Evolutionary conservation across 35 echinoderm and acorn worm genomes (phyloP).

Genomic region (Holothuria glaberrima): DNA sequence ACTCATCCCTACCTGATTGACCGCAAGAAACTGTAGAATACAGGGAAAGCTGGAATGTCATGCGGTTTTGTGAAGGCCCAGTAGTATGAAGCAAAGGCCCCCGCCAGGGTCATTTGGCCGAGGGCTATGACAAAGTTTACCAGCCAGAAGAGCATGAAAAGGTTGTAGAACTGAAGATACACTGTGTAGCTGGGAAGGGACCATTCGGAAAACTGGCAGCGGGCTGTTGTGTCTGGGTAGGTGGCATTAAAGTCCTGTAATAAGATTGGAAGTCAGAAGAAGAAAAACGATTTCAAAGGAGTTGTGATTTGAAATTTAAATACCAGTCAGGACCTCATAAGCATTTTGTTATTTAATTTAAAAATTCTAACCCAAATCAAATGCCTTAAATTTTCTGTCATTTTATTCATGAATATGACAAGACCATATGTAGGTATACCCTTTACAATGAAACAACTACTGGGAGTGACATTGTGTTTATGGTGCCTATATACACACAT

Average conservation of each 20-base stretch:
- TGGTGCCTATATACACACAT: no score
- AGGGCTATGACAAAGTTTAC: conserved; percentile 85
- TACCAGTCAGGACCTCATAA: background rate
- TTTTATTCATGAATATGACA: no score
- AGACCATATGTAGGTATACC: no score
- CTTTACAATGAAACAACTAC: no score
- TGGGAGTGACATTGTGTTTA: no score
- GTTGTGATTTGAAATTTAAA: background rate
- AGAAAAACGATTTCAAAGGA: background rate
- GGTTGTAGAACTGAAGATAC: conserved; percentile 88
- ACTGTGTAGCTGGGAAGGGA: conserved; percentile 60
- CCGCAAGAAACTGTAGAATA: conserved; percentile 67
- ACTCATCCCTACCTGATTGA: conserved; percentile 66
- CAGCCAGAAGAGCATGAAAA: conserved; percentile 94
- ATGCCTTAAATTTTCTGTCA: no score
- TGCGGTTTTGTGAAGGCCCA: conserved; percentile 90
- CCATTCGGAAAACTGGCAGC: conserved; percentile 43
- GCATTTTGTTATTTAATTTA: no score
- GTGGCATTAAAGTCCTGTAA: conserved; percentile 15
- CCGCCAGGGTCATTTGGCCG: conserved; percentile 82
- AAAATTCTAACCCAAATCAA: no score
- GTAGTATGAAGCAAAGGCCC: conserved; percentile 97
- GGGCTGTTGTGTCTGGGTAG: background rate
- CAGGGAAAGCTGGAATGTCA: conserved; percentile 81
- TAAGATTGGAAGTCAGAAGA: background rate